phyloP scores from a whole-genome alignment of 1,140 invertebrate species.

The Ips typographus region DNA sequence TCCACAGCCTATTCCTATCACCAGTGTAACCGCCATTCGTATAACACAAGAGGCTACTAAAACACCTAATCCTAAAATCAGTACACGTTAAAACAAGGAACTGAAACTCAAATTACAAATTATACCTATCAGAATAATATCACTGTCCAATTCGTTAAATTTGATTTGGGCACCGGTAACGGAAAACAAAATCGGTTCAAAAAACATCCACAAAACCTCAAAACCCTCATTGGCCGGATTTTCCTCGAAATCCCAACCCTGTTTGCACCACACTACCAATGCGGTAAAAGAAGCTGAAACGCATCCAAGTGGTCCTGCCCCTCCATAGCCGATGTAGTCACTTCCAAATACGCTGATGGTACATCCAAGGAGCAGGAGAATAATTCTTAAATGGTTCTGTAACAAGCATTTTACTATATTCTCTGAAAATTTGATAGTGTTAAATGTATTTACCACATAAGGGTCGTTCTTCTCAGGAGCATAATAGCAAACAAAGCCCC shows the following conservation, averaged over 20 bases:
- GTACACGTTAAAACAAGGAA: neutral
- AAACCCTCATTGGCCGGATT: conserved; percentile 82
- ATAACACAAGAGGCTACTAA: conserved; percentile 62
- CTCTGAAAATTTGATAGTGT: neutral
- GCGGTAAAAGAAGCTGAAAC: conserved; percentile 83
- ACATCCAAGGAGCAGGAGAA: conserved; percentile 76
- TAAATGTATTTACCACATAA: conserved; percentile 24
- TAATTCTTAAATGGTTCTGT: conserved; percentile 68
- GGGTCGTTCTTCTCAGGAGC: conserved; percentile 77
- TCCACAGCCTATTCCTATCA: conserved; percentile 68
- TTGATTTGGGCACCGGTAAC: conserved; percentile 87
- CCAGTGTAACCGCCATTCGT: conserved; percentile 64
- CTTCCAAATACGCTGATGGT: conserved; percentile 82
- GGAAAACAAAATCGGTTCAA: conserved; percentile 89
- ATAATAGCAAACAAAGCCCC: conserved; percentile 72
- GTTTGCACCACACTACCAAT: conserved; percentile 70
- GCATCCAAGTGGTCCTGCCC: conserved; percentile 78
- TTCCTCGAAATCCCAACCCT: conserved; percentile 81
- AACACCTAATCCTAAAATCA: conserved; percentile 58
- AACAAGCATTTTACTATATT: conserved; percentile 49
- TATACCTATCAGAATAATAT: conserved; percentile 60
- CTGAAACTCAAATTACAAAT: neutral
- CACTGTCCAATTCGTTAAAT: conserved; percentile 64
- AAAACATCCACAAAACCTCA: conserved; percentile 91
- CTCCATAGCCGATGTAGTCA: conserved; percentile 73